phyloP scores from a whole-genome alignment of 2,888 invertebrate genomes.

The Agrotis exclamationis region DNA sequence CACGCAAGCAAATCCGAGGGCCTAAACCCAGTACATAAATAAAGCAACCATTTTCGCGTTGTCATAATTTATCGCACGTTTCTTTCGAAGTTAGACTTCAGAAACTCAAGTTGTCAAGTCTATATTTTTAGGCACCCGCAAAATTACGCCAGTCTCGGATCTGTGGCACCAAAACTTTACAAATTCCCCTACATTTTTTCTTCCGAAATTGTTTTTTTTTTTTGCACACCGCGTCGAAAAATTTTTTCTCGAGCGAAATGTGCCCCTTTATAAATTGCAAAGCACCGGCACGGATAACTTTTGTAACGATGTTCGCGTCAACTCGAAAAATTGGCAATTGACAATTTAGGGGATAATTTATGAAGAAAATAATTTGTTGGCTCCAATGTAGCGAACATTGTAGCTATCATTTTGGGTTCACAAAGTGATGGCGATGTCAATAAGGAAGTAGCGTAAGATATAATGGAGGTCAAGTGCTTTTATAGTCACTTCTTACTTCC shows the following conservation, averaged over 20 bases:
- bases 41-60: constrained; percentile 12
- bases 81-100: constrained; percentile 54
- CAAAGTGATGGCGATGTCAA: neutral
- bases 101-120: constrained; percentile 67
- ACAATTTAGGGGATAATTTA: constrained; percentile 70
- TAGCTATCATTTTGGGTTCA: constrained; percentile 4
- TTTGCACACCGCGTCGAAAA: constrained; percentile 51
- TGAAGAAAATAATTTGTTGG: constrained; percentile 58
- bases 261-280: constrained; percentile 73
- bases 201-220: constrained; percentile 71
- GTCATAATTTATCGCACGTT: constrained; percentile 32
- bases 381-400: constrained; percentile 32
- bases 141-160: constrained; percentile 65
- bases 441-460: neutral
- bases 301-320: constrained; percentile 72
- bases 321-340: constrained; percentile 73
- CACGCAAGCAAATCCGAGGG: neutral
- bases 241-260: constrained; percentile 61
- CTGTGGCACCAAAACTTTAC: constrained; percentile 66
- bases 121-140: constrained; percentile 43
- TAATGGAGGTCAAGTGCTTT: constrained; percentile 4
- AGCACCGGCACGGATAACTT: constrained; percentile 72
- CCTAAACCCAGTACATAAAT: neutral
- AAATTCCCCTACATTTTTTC: constrained; percentile 68
- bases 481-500: neutral